Evolutionary conservation across 2,113 vertebrate genomes (phyloP).

Genomic region (Oenanthe oenanthe): DNA sequence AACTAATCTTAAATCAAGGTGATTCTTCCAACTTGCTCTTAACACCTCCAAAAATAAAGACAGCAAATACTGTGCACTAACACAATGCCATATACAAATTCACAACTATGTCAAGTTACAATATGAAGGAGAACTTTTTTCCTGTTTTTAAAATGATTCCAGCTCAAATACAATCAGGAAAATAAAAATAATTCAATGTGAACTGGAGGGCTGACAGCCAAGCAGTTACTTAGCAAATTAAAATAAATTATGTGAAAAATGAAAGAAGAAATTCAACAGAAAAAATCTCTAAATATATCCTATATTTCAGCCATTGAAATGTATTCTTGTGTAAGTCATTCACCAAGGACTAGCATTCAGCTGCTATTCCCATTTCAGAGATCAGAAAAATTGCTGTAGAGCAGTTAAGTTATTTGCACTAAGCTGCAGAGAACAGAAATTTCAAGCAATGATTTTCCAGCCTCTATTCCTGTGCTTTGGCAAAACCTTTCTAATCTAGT

Average conservation of each 20-base stretch:
- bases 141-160: background rate
- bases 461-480: background rate
- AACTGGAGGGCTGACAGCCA: background rate
- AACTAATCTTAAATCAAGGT: background rate
- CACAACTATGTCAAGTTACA: background rate
- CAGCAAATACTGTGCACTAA: background rate
- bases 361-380: background rate
- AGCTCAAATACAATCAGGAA: background rate
- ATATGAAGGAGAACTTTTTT: background rate
- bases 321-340: background rate
- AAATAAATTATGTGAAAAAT: conserved; percentile 22
- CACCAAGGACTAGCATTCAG: background rate
- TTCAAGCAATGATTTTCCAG: background rate
- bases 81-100: background rate
- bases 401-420: conserved; percentile 1
- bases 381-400: conserved; percentile 17
- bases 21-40: background rate
- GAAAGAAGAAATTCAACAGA: background rate
- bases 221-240: background rate
- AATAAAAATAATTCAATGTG: conserved; percentile 6
- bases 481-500: background rate
- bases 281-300: background rate
- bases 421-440: background rate
- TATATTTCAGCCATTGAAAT: background rate
- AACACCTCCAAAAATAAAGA: background rate